A percentile compares a stretch with the other conserved stretches of the same genome.
These are phyloP conservation scores for Julus scandinavius DNA, from an alignment of 2,888 invertebrate genomes.

Conservation along the genomic window DNA sequence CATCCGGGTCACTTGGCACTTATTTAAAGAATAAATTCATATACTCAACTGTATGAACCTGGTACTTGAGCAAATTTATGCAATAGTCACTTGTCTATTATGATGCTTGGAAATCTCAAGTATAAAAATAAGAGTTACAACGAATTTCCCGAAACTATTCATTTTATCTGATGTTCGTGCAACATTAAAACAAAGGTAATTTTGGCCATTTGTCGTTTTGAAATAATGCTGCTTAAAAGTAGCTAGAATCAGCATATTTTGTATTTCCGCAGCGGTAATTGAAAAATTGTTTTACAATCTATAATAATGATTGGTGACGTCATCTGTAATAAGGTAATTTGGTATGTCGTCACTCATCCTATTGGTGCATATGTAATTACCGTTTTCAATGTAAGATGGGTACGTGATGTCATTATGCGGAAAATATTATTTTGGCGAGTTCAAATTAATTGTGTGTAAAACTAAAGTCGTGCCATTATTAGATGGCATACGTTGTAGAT, in stretches of 20 bases:
- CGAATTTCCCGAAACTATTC: no score
- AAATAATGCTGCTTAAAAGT: background rate
- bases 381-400: background rate
- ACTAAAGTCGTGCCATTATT: background rate
- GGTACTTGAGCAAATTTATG: no score
- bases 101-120: no score
- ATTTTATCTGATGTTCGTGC: background rate
- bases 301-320: background rate
- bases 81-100: no score
- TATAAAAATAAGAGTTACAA: no score
- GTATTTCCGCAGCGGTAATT: background rate
- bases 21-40: no score
- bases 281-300: background rate
- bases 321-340: conserved; percentile 19
- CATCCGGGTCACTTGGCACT: no score
- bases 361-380: background rate
- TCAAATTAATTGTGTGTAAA: background rate
- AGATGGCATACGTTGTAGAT: background rate
- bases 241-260: background rate
- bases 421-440: background rate
- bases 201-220: background rate
- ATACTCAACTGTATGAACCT: no score
- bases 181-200: background rate
- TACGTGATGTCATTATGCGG: background rate
- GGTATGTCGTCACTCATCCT: background rate